phyloP scores from a whole-genome alignment of 2,888 invertebrate species.

The Drosophila villosipedis region DNA sequence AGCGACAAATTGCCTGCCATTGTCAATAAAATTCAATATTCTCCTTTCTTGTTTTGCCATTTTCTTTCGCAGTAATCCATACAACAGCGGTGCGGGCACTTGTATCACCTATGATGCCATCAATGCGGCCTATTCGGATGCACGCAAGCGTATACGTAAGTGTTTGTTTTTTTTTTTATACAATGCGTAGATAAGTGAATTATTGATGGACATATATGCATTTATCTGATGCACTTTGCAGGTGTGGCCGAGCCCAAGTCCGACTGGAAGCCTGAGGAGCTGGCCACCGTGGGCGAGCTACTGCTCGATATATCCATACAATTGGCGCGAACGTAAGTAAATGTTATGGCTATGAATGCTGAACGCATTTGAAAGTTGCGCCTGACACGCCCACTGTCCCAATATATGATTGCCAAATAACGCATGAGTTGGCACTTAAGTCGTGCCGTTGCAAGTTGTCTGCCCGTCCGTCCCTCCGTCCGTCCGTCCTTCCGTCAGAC shows the following conservation, averaged over 20 bases:
- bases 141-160: constrained; percentile 93
- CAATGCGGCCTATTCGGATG: constrained; percentile 94
- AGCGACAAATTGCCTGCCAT: constrained; percentile 60
- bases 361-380: constrained; percentile 67
- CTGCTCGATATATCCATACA: constrained; percentile 93
- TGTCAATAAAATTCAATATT: constrained; percentile 53
- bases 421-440: constrained; percentile 67
- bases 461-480: background rate
- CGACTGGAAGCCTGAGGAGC: constrained; percentile 93
- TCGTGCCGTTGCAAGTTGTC: constrained; percentile 34
- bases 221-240: constrained; percentile 81
- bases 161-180: background rate
- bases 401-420: constrained; percentile 63
- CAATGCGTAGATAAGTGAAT: constrained; percentile 1
- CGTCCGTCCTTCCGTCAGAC: constrained; percentile 16
- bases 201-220: constrained; percentile 3
- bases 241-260: constrained; percentile 92
- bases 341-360: constrained; percentile 40
- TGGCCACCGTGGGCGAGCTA: constrained; percentile 94
- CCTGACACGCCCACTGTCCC: constrained; percentile 61
- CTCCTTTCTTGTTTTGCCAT: background rate
- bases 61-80: constrained; percentile 75
- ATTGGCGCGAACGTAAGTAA: constrained; percentile 92
- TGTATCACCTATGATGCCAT: constrained; percentile 96
- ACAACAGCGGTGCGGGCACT: constrained; percentile 88